Evolutionary conservation across 2,888 invertebrate species (phyloP).

Genomic region (Spilarctia lutea): DNA sequence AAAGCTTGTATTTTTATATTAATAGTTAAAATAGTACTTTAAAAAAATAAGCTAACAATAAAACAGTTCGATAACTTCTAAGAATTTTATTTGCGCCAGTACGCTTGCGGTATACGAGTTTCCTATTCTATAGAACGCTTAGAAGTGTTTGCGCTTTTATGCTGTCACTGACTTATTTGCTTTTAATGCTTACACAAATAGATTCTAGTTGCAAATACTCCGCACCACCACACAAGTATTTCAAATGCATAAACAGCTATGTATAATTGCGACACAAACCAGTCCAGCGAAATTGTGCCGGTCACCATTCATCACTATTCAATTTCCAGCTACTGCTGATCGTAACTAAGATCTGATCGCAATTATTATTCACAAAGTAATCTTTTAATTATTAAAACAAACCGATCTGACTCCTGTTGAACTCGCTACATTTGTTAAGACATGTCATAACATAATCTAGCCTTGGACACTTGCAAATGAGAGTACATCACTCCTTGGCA

Average conservation of each 20-base stretch:
- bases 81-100: conserved; percentile 58
- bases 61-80: conserved; percentile 32
- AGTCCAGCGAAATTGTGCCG: conserved; percentile 28
- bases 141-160: conserved; percentile 67
- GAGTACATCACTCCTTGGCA: conserved; percentile 64
- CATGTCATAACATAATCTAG: conserved; percentile 77
- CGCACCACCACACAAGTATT: conserved; percentile 40
- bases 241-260: conserved; percentile 32
- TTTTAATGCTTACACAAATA: conserved; percentile 55
- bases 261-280: conserved; percentile 29
- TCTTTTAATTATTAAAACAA: conserved; percentile 67
- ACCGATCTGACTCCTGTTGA: conserved; percentile 60
- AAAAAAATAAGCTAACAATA: conserved; percentile 5
- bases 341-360: conserved; percentile 36
- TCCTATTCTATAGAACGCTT: conserved; percentile 59
- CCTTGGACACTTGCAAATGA: conserved; percentile 76
- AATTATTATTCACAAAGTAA: conserved; percentile 51
- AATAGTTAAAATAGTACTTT: background rate
- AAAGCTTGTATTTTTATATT: background rate
- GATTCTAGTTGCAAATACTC: conserved; percentile 43
- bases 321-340: conserved; percentile 42
- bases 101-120: conserved; percentile 54
- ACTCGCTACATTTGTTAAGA: conserved; percentile 72
- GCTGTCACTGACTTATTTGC: conserved; percentile 67
- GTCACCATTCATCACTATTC: conserved; percentile 45